Evolutionary conservation across 1,140 invertebrate species (phyloP).

Genomic region (Lordiphosa collinella): DNA sequence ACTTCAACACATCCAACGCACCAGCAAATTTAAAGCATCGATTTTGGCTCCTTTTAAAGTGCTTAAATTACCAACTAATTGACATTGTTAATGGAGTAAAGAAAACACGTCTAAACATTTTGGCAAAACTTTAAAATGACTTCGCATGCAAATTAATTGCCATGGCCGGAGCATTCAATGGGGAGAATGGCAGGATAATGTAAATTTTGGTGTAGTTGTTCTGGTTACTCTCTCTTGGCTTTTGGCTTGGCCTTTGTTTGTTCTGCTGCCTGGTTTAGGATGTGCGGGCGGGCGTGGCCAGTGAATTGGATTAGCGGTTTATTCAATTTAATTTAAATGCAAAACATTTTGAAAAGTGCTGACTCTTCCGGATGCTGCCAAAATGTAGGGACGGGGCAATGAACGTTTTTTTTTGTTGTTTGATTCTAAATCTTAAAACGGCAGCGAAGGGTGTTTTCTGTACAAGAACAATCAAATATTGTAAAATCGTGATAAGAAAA

Average conservation of each 20-base stretch:
- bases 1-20: neutral
- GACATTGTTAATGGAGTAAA: too few species aligned
- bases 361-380: conserved; percentile 21
- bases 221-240: conserved; percentile 22
- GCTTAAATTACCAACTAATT: too few species aligned
- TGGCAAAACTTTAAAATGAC: conserved; percentile 38
- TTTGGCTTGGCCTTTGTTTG: conserved; percentile 40
- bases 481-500: too few species aligned
- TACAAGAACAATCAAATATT: too few species aligned
- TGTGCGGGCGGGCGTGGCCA: conserved; percentile 14
- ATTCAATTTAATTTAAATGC: conserved; percentile 74
- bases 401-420: neutral
- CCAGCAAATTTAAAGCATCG: neutral
- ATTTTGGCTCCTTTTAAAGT: too few species aligned
- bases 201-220: conserved; percentile 36
- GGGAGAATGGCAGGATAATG: conserved; percentile 21
- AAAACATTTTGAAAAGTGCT: conserved; percentile 55
- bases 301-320: conserved; percentile 66
- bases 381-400: neutral
- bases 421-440: neutral
- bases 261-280: conserved; percentile 2
- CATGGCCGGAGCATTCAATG: conserved; percentile 14
- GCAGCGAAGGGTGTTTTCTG: too few species aligned
- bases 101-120: conserved; percentile 1
- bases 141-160: conserved; percentile 65